Evolutionary conservation across 1,140 invertebrate genomes (phyloP).

Genomic region (Lordiphosa collinella): DNA sequence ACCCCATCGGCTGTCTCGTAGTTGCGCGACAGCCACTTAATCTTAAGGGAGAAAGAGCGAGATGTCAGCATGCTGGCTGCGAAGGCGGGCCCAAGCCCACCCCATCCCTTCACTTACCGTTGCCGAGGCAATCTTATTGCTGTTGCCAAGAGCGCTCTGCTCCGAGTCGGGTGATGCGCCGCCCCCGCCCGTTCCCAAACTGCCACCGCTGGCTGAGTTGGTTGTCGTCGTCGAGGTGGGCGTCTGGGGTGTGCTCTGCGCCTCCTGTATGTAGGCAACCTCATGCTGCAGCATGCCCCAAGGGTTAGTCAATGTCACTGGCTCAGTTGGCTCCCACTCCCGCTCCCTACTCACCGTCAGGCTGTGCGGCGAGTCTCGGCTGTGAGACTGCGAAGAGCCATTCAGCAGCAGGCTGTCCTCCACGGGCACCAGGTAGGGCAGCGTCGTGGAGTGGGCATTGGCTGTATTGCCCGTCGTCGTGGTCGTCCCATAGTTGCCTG

Average conservation of each 20-base stretch:
- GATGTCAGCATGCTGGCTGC: conserved; percentile 23
- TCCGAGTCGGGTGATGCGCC: conserved; percentile 81
- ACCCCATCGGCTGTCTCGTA: conserved; percentile 99
- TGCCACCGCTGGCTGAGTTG: conserved; percentile 79
- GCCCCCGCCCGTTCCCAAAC: conserved; percentile 79
- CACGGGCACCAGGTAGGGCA: conserved; percentile 83
- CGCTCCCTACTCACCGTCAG: conserved; percentile 75
- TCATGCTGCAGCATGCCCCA: conserved; percentile 60
- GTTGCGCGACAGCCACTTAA: conserved; percentile 98
- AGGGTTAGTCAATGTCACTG: conserved; percentile 43
- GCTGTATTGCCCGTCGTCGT: conserved; percentile 79
- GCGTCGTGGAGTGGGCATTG: conserved; percentile 83
- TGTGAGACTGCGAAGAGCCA: conserved; percentile 82
- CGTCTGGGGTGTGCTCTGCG: conserved; percentile 84
- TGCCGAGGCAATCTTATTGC: conserved; percentile 92
- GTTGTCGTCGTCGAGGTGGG: conserved; percentile 82
- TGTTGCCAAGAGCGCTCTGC: conserved; percentile 85
- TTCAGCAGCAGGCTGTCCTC: conserved; percentile 83
- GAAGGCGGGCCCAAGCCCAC: conserved; percentile 6
- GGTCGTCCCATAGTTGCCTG: conserved; percentile 80
- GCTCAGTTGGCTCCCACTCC: conserved; percentile 41
- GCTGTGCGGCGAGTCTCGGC: conserved; percentile 87
- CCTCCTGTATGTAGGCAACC: conserved; percentile 79
- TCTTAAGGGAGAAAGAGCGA: conserved; percentile 81
- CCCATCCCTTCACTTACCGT: conserved; percentile 86